These are phyloP conservation scores for Simalia tracyae DNA, from an alignment of 2,797 vertebrate species.

Conservation along the genomic window DNA sequence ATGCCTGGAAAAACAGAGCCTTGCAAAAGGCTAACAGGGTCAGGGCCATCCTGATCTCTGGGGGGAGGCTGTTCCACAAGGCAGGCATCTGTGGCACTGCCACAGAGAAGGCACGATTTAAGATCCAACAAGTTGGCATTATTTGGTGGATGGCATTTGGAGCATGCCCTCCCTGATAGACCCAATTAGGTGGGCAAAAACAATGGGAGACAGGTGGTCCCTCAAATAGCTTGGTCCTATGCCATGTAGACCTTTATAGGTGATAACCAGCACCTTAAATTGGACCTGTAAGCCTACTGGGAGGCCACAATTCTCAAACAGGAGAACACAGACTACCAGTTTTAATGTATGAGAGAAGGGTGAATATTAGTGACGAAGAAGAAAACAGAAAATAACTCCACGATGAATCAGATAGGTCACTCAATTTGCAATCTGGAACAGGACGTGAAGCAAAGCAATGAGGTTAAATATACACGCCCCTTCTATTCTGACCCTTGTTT, in stretches of 20 bases:
- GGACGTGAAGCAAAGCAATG: constrained; percentile 35
- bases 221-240: not conserved
- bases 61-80: not conserved
- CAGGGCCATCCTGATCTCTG: not conserved
- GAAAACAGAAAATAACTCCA: constrained; percentile 8
- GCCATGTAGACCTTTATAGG: not conserved
- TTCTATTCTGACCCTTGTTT: constrained; percentile 60
- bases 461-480: constrained; percentile 45
- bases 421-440: constrained; percentile 47
- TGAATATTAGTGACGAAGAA: constrained; percentile 19
- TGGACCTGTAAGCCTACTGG: not conserved
- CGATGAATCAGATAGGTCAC: constrained; percentile 13
- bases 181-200: not conserved
- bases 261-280: not conserved
- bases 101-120: not conserved
- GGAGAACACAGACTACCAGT: not conserved
- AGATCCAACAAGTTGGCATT: not conserved
- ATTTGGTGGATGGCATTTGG: not conserved
- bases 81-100: too few relatives aligned
- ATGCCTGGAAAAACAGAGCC: too few relatives aligned
- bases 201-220: not conserved
- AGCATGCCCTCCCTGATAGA: not conserved
- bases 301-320: not conserved
- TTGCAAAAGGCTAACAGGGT: too few relatives aligned
- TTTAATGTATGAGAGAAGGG: not conserved